A percentile compares a stretch with the other conserved stretches of the same genome.
phyloP scores from a whole-genome alignment of 2,888 invertebrate genomes.

The Cheilosia grossa region DNA sequence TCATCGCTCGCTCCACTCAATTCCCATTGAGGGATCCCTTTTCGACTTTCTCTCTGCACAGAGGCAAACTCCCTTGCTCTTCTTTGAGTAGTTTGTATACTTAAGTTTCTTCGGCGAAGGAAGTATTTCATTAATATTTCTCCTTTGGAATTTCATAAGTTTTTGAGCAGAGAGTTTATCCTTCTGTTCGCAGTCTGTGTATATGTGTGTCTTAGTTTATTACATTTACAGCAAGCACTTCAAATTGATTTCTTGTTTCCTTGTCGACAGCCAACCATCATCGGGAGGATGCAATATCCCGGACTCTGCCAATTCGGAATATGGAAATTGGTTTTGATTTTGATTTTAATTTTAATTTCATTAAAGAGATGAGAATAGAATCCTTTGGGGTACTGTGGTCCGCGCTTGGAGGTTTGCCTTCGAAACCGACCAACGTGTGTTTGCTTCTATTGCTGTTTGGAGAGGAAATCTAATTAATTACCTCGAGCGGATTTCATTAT shows the following conservation, averaged over 20 bases:
- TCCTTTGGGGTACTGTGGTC: not conserved
- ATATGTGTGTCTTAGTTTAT: conserved; percentile 16
- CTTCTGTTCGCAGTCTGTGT: not conserved
- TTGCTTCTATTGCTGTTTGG: not conserved
- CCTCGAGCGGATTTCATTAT: conserved; percentile 37
- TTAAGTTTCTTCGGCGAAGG: conserved; percentile 14
- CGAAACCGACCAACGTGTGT: not conserved
- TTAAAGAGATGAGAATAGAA: not conserved
- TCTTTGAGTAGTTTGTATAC: conserved; percentile 8
- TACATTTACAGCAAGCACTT: conserved; percentile 13
- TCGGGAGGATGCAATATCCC: not conserved
- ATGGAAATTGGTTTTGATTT: not conserved
- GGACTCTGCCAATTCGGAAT: not conserved
- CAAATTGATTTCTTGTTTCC: conserved; percentile 12
- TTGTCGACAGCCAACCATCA: not conserved
- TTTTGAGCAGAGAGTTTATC: conserved; percentile 13
- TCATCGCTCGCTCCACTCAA: not conserved
- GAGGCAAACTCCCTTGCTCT: not conserved
- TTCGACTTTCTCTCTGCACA: not conserved
- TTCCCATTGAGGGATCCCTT: conserved; percentile 11
- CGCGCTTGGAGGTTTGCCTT: not conserved
- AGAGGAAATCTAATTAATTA: conserved; percentile 44
- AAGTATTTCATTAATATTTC: conserved; percentile 60
- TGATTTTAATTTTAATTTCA: conserved; percentile 35
- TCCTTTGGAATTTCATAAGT: conserved; percentile 51